A percentile compares a stretch with the other conserved stretches of the same genome.
Conservation (phyloP, 2,888 invertebrate genomes). For the Andrena haemorrhoa region DNA sequence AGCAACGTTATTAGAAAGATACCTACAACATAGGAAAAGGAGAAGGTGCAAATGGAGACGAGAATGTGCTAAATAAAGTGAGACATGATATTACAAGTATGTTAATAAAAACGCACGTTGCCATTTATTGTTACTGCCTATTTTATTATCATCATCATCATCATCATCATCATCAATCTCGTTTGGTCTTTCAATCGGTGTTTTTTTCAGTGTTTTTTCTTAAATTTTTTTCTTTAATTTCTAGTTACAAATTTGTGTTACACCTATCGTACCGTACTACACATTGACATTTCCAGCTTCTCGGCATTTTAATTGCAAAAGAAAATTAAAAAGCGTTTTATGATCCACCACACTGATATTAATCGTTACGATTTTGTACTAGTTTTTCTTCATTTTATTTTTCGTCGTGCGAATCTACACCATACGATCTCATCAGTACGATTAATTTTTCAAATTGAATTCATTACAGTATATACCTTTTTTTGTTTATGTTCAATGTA, state of each 20-base stretch:
- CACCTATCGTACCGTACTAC: slow-evolving; percentile 4
- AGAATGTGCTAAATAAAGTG: slow-evolving; percentile 41
- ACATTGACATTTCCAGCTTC: slow-evolving; percentile 42
- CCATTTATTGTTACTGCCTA: slow-evolving; percentile 49
- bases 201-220: slow-evolving; percentile 19
- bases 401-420: slow-evolving; percentile 1
- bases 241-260: slow-evolving; percentile 23
- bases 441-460: slow-evolving; percentile 14
- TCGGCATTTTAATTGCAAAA: slow-evolving; percentile 23
- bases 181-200: slow-evolving; percentile 34
- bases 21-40: slow-evolving; percentile 55
- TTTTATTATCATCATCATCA: slow-evolving; percentile 13
- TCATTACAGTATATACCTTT: slow-evolving; percentile 10
- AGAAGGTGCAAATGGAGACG: slow-evolving; percentile 73
- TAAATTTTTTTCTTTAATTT: slow-evolving; percentile 19
- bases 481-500: background rate
- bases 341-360: slow-evolving; percentile 18
- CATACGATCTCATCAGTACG: slow-evolving; percentile 19
- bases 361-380: slow-evolving; percentile 22
- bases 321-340: slow-evolving; percentile 29
- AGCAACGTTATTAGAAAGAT: slow-evolving; percentile 38
- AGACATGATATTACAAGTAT: slow-evolving; percentile 59
- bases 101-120: slow-evolving; percentile 49
- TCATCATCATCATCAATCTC: slow-evolving; percentile 27
- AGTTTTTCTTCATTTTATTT: slow-evolving; percentile 1